Conservation (phyloP, 2,113 vertebrate species). For the Hucho hucho region DNA sequence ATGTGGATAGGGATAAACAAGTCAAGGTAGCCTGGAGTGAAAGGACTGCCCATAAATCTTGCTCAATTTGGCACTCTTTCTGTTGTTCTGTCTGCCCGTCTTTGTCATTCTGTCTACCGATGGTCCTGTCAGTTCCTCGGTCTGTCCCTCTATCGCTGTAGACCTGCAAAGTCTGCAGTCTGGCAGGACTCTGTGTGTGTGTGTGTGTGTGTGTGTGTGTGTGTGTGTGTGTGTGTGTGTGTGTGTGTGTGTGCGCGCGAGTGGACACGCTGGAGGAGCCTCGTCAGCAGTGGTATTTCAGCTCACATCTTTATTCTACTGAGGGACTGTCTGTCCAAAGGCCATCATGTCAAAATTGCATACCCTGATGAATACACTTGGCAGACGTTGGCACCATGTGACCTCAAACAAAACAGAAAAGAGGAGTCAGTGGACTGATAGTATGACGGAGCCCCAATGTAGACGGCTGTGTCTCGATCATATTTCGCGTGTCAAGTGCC, state of each 20-base stretch:
- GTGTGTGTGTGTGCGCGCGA: slow-evolving; percentile 13
- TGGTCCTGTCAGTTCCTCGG: background rate
- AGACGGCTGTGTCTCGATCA: no score
- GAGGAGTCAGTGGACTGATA: no score
- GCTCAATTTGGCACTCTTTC: no score
- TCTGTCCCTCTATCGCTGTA: background rate
- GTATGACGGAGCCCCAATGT: no score
- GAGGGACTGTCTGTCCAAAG: background rate
- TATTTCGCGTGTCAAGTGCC: no score
- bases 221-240: slow-evolving; percentile 10
- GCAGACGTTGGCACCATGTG: background rate
- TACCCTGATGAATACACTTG: background rate
- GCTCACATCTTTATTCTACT: slow-evolving; percentile 1
- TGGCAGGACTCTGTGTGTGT: background rate
- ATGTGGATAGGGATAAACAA: background rate
- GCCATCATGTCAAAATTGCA: background rate
- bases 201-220: slow-evolving; percentile 18
- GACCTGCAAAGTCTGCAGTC: background rate
- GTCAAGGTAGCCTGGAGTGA: background rate
- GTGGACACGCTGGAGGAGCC: background rate
- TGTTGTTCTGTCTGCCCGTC: background rate
- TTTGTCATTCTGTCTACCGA: background rate
- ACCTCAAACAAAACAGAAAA: no score
- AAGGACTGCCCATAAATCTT: background rate
- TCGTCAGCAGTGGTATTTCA: background rate